These are phyloP conservation scores for Otus scops DNA, from an alignment of 2,797 vertebrate species.

Conservation along the genomic window DNA sequence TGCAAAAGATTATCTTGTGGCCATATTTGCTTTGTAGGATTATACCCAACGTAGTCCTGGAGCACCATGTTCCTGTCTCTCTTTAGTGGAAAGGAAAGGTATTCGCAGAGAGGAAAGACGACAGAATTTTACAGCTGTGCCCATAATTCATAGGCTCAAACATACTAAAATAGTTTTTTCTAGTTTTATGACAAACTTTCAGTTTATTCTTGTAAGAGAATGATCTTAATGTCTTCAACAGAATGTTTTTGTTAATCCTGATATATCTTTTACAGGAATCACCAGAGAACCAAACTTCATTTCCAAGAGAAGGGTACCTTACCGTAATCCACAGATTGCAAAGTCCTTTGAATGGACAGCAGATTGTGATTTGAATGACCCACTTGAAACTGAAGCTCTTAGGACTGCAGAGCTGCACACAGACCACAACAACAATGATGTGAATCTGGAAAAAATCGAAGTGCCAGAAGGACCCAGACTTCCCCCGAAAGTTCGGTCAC, in stretches of 20 bases:
- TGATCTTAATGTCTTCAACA: neutral
- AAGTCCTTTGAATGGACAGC: slow-evolving; percentile 80
- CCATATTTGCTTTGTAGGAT: neutral
- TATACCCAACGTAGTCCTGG: neutral
- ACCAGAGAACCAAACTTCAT: slow-evolving; percentile 83
- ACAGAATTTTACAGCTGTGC: neutral
- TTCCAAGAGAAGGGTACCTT: slow-evolving; percentile 81
- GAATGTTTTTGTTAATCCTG: neutral
- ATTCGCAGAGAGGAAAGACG: neutral
- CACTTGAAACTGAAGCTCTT: slow-evolving; percentile 19
- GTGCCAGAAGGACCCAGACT: slow-evolving; percentile 65
- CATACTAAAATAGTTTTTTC: neutral
- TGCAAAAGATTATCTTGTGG: neutral
- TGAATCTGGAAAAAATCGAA: slow-evolving; percentile 56
- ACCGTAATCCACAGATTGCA: slow-evolving; percentile 77
- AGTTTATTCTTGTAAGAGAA: neutral
- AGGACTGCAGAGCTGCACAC: neutral
- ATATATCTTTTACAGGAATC: slow-evolving; percentile 74
- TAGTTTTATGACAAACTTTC: neutral
- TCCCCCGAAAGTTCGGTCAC: slow-evolving; percentile 44
- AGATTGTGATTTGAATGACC: slow-evolving; percentile 8
- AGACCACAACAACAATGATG: slow-evolving; percentile 12
- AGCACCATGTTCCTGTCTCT: neutral
- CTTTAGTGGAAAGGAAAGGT: neutral
- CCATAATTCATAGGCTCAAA: neutral